Percentiles rank a stretch among this genome's conserved stretches.
Evolutionary conservation across 1,140 invertebrate genomes (phyloP).

Genomic region (Oreohelix idahoensis): DNA sequence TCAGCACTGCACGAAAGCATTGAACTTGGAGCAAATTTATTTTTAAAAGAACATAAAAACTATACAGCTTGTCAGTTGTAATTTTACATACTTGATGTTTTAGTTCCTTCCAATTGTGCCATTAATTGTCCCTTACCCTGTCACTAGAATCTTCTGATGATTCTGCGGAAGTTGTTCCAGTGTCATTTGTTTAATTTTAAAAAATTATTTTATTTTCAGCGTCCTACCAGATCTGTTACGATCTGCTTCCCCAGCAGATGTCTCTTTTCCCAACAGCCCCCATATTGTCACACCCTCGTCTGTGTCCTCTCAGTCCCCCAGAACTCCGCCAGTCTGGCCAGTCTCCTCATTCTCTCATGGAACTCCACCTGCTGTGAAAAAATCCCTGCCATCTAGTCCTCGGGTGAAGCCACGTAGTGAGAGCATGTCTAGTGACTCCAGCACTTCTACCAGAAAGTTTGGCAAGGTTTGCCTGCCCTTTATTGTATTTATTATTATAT

Average conservation of each 20-base stretch:
- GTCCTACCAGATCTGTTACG: conserved; percentile 11
- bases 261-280: conserved; percentile 21
- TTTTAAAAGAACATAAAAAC: no score
- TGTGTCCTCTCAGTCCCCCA: conserved; percentile 37
- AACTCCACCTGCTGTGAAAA: conserved; percentile 18
- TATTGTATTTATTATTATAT: no score
- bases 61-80: no score
- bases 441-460: neutral
- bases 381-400: neutral
- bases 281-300: neutral
- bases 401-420: neutral
- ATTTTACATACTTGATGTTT: no score
- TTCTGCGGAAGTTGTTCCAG: no score
- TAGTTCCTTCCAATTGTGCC: no score
- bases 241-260: neutral
- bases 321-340: conserved; percentile 42
- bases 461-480: neutral
- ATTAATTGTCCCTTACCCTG: no score
- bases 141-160: no score
- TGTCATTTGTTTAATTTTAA: no score
- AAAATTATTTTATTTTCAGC: conserved; percentile 1
- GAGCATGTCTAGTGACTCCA: neutral
- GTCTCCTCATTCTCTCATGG: neutral
- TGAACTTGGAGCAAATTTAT: no score
- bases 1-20: no score